Base-by-base conservation (phyloP, 2,113 vertebrate species). In the Pollachius pollachius region DNA sequence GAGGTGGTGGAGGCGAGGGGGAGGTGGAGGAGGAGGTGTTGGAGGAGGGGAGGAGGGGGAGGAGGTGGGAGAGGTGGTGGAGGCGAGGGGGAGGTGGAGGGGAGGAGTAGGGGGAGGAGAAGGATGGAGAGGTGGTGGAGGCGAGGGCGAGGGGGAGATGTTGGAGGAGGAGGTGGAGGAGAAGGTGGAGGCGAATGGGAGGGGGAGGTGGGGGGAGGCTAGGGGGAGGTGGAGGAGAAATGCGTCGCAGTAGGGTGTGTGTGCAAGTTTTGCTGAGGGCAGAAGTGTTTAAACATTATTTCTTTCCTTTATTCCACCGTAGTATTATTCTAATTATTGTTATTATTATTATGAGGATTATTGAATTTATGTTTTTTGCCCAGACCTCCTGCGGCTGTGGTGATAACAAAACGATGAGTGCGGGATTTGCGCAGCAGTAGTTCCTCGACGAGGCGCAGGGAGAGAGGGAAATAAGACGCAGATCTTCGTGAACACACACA, bases 331-430 rank as follows among this genome's bases (percentile, higher is more conserved):
- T 61, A 19, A 13, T 68, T 54, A 84, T 68, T 48, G 11, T 48
- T 48, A 48, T 41, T 41, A 41, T 41, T 41, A 41, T 41, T 41
- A 41, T 41, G 4, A 41, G 6, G 6, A 48, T 48, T 48, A 48
- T 48, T 48, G 1, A 3, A 41, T 41, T 1, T 41, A 41, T 65
- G 64, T 64, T 56, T 61, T 23, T 67, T 61, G 27, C 15, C 64
- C 23, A 74, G 81, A 73, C 75, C 82, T 84, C 81, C 86, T 88
- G 87, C 57, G 74, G 82, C 78, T 73, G 76, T 70, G 64, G 69
- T 19, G 87, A 91, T 88, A 86, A 89, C 83, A 68, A 59, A 67
- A 69, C 73, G 84, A 89, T 87, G 67, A 72, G 41, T 68, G 75
- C 74, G 72, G 63, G 77, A 78, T 72, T 79, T 60, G 11, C 56